Percentiles rank a stretch among this genome's conserved stretches.
Conservation (phyloP, 1,140 invertebrate genomes). For the Orchesella cincta region DNA sequence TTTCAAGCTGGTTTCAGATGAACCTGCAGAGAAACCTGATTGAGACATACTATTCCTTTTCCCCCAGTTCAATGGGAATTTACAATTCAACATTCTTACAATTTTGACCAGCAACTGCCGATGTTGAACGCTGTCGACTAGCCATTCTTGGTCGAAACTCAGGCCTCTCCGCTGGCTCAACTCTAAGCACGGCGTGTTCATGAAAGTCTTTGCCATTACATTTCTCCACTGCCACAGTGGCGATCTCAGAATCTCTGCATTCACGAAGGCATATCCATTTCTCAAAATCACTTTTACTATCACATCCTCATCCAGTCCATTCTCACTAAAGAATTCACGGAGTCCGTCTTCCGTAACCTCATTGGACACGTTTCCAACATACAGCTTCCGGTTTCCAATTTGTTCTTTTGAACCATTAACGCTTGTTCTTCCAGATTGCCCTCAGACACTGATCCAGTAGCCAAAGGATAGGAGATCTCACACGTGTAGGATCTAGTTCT, state of each 20-base stretch:
- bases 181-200: neutral
- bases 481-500: no score
- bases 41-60: no score
- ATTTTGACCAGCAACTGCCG: constrained; percentile 6
- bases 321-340: constrained; percentile 73
- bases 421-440: no score
- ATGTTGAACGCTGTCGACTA: neutral
- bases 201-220: neutral
- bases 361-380: constrained; percentile 77
- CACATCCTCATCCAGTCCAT: constrained; percentile 58
- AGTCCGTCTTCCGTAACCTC: constrained; percentile 75
- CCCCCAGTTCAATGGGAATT: neutral
- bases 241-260: constrained; percentile 77
- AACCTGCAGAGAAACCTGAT: no score
- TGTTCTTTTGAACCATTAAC: no score
- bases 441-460: no score
- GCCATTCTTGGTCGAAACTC: neutral
- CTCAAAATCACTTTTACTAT: constrained; percentile 33
- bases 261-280: constrained; percentile 79
- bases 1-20: neutral
- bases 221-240: constrained; percentile 74
- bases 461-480: no score
- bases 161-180: neutral
- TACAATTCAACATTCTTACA: neutral
- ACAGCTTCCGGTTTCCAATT: constrained; percentile 64